Evolutionary conservation across 2,797 vertebrate genomes (phyloP), one percentile per base, ranked within the genome.

Genomic region (Pangasius sanitwongsei): DNA sequence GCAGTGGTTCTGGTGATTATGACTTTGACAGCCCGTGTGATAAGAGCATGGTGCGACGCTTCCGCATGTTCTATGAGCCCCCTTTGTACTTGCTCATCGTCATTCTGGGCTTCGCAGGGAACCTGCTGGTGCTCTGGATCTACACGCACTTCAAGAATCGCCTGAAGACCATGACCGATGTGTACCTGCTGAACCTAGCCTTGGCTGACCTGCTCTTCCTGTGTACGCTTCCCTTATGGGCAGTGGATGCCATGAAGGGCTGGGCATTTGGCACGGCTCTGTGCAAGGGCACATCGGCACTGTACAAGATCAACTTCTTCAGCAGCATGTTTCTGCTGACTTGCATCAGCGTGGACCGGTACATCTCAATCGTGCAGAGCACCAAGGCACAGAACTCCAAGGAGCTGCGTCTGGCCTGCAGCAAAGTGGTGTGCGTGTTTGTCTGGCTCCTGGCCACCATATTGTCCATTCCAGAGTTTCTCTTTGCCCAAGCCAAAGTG

Each of bases 251-350:
- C 0, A 91, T 92, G 0, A 15, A 89, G 0, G 94, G 96, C 82
- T 98, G 98, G 98, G 91, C 53, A 20, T 97, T 98, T 9, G 95
- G 96, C 41, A 53, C 90, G 2, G n/a, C 82, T 25, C 85, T 96
- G 91, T 99, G 98, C 92, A 98, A 96, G 90, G 41, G 95, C 0
- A 95, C 96, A 89, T 95, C 94, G 0, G 95, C 96, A 63, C 80
- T 96, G 89, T 98, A 98, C 92, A 98, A 97, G 93, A 95, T 97
- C 90, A 98, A 98, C 92, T 97, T 98, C 91, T 99, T 97, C 57
- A 95, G 97, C 93, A 96, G 97, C 70, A 95, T 95, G 93, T 89
- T 98, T 23, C 95, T 99, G 65, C 96, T 99, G 57, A 97, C 95
- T 83, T 97, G 97, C 92, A 97, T 98, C 93, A 98, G 98, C 2